Evolutionary conservation across 1,140 invertebrate species (phyloP).

Genomic region (Brachionus paranguensis): DNA sequence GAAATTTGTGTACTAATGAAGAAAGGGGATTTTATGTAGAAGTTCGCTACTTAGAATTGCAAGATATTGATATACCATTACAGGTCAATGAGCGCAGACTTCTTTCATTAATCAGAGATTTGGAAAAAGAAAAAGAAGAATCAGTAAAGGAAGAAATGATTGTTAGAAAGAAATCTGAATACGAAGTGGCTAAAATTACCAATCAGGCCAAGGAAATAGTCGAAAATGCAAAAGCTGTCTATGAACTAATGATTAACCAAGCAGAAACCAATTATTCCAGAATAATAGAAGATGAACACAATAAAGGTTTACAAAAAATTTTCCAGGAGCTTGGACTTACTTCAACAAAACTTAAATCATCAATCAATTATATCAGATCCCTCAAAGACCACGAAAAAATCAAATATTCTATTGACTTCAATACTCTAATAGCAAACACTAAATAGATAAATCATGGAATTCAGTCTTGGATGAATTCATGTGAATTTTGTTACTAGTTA

Average conservation of each 20-base stretch:
- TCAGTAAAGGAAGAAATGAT: conserved; percentile 46
- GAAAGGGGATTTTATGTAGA: conserved; percentile 48
- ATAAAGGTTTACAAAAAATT: conserved; percentile 45
- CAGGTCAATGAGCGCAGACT: conserved; percentile 46
- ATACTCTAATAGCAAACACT: not conserved
- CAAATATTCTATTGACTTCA: conserved; percentile 48
- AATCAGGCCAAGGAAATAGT: conserved; percentile 46
- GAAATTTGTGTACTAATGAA: conserved; percentile 41
- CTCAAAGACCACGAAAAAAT: conserved; percentile 44
- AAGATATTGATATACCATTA: conserved; percentile 44
- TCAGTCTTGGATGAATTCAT: too few species aligned
- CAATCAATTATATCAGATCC: conserved; percentile 49
- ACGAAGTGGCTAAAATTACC: conserved; percentile 44
- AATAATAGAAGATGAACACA: conserved; percentile 45
- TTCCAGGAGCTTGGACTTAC: conserved; percentile 43
- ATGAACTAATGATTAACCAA: conserved; percentile 41
- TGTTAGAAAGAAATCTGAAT: conserved; percentile 46
- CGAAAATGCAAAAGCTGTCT: conserved; percentile 43
- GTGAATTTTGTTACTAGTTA: too few species aligned
- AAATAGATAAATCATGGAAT: not conserved
- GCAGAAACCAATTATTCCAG: conserved; percentile 46
- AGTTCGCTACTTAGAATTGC: conserved; percentile 48
- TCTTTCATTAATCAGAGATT: conserved; percentile 44
- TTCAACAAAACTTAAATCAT: conserved; percentile 45
- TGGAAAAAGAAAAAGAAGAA: conserved; percentile 45